Evolutionary conservation across 2,797 vertebrate genomes (phyloP).

Genomic region (Anguilla pacifica): DNA sequence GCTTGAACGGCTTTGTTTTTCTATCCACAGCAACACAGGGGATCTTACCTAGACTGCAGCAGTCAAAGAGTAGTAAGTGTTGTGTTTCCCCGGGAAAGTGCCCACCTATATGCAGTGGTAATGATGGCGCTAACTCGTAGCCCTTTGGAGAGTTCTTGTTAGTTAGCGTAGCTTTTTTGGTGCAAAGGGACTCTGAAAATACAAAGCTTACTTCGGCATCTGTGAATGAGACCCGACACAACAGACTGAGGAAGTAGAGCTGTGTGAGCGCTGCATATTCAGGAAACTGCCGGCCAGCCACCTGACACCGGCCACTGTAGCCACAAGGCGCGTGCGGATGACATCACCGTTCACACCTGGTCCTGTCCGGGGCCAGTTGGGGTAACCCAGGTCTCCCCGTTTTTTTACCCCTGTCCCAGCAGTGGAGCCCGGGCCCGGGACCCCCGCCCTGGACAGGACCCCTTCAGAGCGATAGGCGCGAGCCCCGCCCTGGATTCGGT

Average conservation of each 20-base stretch:
- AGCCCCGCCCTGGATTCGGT: conserved; percentile 23
- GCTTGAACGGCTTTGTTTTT: not conserved
- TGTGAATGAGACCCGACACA: not conserved
- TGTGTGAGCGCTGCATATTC: not conserved
- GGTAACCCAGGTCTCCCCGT: not conserved
- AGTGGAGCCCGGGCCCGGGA: conserved; percentile 32
- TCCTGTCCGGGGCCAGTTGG: not conserved
- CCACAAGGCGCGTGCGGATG: not conserved
- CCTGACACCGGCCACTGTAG: not conserved
- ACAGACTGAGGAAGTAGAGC: not conserved
- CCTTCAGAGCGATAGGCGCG: not conserved
- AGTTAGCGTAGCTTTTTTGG: not conserved
- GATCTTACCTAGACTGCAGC: not conserved
- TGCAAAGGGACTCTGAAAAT: not conserved
- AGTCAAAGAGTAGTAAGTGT: not conserved
- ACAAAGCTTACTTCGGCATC: not conserved
- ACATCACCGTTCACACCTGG: not conserved
- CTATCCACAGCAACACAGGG: not conserved
- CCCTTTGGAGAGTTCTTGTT: not conserved
- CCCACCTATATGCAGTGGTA: no score
- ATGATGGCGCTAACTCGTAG: no score
- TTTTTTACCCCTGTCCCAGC: not conserved
- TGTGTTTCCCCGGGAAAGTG: not conserved
- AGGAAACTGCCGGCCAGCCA: not conserved
- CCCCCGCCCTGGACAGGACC: conserved; percentile 26